These are phyloP conservation scores for Arnoldichthys spilopterus DNA, from an alignment of 2,797 vertebrate species.

Conservation along the genomic window DNA sequence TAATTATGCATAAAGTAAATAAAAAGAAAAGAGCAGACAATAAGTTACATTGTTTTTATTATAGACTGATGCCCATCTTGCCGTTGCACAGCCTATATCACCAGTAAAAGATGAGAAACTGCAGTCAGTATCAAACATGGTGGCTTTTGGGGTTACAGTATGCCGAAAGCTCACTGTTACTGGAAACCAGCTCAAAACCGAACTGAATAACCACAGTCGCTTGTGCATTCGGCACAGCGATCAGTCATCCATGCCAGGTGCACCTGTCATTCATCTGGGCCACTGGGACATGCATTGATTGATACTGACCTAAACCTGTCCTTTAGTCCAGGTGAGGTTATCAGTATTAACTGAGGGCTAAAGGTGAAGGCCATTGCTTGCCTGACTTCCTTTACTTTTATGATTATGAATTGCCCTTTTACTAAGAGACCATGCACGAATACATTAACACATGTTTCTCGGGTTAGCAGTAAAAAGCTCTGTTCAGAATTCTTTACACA, in stretches of 20 bases:
- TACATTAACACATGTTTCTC: not conserved
- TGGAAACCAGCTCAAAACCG: no score
- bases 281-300: no score
- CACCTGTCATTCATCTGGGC: no score
- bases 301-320: not conserved
- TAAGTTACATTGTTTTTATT: not conserved
- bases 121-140: not conserved
- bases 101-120: not conserved
- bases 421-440: not conserved
- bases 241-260: not conserved
- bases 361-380: not conserved
- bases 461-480: conserved; percentile 8
- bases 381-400: not conserved
- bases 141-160: not conserved
- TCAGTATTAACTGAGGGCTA: no score
- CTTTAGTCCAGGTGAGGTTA: not conserved
- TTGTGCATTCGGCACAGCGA: not conserved
- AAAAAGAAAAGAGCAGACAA: not conserved
- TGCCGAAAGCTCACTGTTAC: not conserved
- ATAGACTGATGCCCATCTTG: not conserved
- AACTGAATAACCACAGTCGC: not conserved
- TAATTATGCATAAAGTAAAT: no score
- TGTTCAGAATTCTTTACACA: conserved; percentile 1
- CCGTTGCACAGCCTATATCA: not conserved
- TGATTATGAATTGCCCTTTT: conserved; percentile 7